Conservation (phyloP, 2,113 vertebrate species). For the Acinonyx jubatus region DNA sequence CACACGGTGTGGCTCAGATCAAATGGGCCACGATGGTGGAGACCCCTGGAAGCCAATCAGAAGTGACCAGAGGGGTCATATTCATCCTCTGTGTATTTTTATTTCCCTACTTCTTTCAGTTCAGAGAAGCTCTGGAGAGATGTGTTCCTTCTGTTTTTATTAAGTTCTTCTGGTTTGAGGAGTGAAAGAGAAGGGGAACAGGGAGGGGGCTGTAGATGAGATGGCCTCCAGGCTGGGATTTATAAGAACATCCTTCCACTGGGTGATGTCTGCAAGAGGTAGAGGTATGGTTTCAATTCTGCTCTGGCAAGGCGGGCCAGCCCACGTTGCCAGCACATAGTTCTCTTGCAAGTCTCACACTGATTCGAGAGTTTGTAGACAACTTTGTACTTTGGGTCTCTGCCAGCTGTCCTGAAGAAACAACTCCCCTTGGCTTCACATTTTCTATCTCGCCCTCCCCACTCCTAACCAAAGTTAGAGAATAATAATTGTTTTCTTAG, state of each 20-base stretch:
- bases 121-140: not conserved
- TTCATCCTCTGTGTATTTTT: not conserved
- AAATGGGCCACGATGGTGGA: not conserved
- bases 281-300: constrained; percentile 49
- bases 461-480: constrained; percentile 22
- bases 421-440: not conserved
- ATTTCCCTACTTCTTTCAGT: not conserved
- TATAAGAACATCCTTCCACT: constrained; percentile 33
- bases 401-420: constrained; percentile 43
- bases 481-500: not conserved
- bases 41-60: not conserved
- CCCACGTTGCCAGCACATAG: constrained; percentile 27
- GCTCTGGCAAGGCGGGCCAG: constrained; percentile 1
- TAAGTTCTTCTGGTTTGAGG: constrained; percentile 30
- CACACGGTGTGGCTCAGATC: not conserved
- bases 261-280: constrained; percentile 21
- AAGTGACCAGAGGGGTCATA: not conserved
- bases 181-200: not conserved
- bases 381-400: constrained; percentile 32
- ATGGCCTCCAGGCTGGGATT: not conserved
- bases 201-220: not conserved
- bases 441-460: not conserved
- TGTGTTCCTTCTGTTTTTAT: constrained; percentile 24
- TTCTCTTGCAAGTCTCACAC: constrained; percentile 53
- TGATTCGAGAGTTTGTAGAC: constrained; percentile 60